Conservation (phyloP, 2,113 vertebrate species). For the Oryzias javanicus region DNA sequence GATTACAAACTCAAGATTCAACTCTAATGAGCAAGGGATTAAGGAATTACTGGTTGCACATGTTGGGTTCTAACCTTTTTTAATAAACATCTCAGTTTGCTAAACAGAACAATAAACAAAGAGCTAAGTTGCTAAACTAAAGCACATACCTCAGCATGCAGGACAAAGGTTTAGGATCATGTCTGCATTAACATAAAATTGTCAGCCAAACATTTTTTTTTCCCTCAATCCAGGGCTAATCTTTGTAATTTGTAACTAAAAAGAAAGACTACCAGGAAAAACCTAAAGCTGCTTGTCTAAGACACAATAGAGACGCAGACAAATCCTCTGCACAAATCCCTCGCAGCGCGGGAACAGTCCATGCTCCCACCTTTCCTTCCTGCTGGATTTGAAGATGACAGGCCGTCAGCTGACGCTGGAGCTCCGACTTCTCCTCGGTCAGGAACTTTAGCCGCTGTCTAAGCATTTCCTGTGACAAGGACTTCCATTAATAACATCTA, state of each 20-base stretch:
- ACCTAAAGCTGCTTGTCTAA: constrained; percentile 30
- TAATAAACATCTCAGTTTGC: constrained; percentile 37
- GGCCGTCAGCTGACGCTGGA: constrained; percentile 83
- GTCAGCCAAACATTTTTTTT: constrained; percentile 24
- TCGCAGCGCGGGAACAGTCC: background rate
- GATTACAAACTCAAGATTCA: constrained; percentile 20
- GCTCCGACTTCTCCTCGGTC: constrained; percentile 77
- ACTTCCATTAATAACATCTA: constrained; percentile 6
- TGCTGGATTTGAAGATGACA: constrained; percentile 78
- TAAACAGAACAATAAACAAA: constrained; percentile 63
- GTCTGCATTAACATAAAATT: constrained; percentile 6
- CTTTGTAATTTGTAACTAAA: constrained; percentile 13
- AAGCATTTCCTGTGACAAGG: constrained; percentile 75
- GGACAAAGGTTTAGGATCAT: constrained; percentile 12
- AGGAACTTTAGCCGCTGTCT: constrained; percentile 79
- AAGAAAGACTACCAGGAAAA: constrained; percentile 9
- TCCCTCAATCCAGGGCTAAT: constrained; percentile 24
- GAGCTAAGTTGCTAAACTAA: constrained; percentile 11
- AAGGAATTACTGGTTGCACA: constrained; percentile 43
- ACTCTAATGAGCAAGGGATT: constrained; percentile 52
- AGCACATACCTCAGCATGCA: background rate
- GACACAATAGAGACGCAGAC: constrained; percentile 14
- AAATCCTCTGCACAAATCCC: background rate
- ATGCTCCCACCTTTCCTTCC: constrained; percentile 83
- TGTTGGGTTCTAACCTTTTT: constrained; percentile 29